Conservation (phyloP, 2,888 invertebrate species). For the Vesta saturnalis region DNA sequence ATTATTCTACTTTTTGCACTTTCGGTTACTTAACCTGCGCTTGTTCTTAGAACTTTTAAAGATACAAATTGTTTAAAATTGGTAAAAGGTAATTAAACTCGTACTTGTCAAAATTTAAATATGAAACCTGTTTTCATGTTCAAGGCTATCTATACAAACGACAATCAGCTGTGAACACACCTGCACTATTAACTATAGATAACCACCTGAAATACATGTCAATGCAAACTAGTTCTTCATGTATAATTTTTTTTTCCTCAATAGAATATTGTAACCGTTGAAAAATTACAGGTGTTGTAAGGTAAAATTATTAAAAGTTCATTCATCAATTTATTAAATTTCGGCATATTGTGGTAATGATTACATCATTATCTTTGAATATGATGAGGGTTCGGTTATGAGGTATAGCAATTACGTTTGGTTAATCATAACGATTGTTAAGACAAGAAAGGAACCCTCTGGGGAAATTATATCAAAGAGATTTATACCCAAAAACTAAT, state of each 20-base stretch:
- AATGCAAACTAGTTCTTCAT: slow-evolving; percentile 28
- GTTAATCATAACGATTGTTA: slow-evolving; percentile 34
- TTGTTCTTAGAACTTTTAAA: not conserved
- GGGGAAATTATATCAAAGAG: slow-evolving; percentile 33
- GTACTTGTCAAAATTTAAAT: too few relatives aligned
- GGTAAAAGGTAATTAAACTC: not conserved
- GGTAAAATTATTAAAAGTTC: not conserved
- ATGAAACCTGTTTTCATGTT: slow-evolving; percentile 31
- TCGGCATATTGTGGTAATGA: slow-evolving; percentile 23
- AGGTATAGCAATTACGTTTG: slow-evolving; percentile 28
- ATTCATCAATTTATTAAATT: slow-evolving; percentile 15
- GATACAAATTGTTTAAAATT: not conserved
- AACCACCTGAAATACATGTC: slow-evolving; percentile 27
- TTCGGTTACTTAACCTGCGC: not conserved
- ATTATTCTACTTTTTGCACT: too few relatives aligned
- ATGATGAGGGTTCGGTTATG: slow-evolving; percentile 33
- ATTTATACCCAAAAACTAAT: slow-evolving; percentile 25
- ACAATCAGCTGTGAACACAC: slow-evolving; percentile 32
- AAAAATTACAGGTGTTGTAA: not conserved
- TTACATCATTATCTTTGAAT: slow-evolving; percentile 30
- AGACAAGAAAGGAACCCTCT: slow-evolving; percentile 25
- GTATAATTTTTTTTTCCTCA: slow-evolving; percentile 14
- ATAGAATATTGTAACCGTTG: not conserved
- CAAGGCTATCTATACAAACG: slow-evolving; percentile 26
- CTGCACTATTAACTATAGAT: slow-evolving; percentile 30